phyloP scores from a whole-genome alignment of 2,888 invertebrate species.

The Tetropium fuscum region DNA sequence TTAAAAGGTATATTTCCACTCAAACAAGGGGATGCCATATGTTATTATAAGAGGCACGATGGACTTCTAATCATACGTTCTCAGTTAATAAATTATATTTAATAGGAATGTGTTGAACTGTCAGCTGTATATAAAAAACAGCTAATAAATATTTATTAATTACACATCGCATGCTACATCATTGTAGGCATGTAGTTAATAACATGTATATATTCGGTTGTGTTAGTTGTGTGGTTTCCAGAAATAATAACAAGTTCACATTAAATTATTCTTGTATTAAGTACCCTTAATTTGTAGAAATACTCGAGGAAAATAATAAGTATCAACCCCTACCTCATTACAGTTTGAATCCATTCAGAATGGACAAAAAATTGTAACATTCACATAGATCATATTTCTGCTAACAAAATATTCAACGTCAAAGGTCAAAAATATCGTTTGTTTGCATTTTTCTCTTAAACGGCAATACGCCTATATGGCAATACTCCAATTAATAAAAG shows the following conservation, averaged over 20 bases:
- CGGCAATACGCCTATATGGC: too few species aligned
- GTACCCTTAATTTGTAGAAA: too few species aligned
- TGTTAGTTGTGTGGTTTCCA: not conserved
- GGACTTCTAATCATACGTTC: conserved; percentile 42
- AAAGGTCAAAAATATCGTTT: too few species aligned
- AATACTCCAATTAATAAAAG: too few species aligned
- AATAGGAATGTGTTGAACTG: conserved; percentile 48
- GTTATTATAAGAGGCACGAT: conserved; percentile 41
- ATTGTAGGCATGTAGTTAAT: not conserved
- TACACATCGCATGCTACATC: conserved; percentile 16
- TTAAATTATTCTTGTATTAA: too few species aligned
- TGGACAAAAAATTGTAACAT: too few species aligned
- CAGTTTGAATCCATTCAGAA: too few species aligned
- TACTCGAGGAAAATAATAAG: too few species aligned
- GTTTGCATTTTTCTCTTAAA: too few species aligned
- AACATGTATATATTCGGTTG: not conserved
- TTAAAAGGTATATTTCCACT: conserved; percentile 26
- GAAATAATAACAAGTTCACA: not conserved
- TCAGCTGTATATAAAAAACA: conserved; percentile 39
- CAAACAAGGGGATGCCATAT: conserved; percentile 36
- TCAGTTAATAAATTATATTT: conserved; percentile 44
- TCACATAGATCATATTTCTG: too few species aligned
- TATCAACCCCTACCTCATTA: too few species aligned
- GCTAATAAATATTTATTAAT: conserved; percentile 47
- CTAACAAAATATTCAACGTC: too few species aligned